Base-by-base conservation (phyloP, 92 coral and sea anemone species). In the Epizoanthus illoricatus region DNA sequence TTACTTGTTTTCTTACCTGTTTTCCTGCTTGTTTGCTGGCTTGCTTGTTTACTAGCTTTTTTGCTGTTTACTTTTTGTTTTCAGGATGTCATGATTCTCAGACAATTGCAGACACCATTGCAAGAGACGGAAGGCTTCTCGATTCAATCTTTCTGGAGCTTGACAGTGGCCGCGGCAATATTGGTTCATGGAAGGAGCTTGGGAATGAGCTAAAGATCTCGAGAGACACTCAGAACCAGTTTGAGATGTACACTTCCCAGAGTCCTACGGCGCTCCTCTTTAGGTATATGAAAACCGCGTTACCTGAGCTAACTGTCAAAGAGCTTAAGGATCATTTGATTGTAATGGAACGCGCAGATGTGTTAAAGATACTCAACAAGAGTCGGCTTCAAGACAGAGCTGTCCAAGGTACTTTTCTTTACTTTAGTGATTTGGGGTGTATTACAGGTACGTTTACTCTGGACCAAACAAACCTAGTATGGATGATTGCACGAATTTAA, bases 241-340 rank as follows among this genome's bases (percentile, higher is more conserved):
- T 73, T 10, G 60, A 28, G 54, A 56, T 74, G 66, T 56, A 56
- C 61, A 28, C 80, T 13, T 5, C 55, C 20, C 80, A 56, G n/a
- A 74, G 80, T 21, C 80, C 80, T 5, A 74, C 66, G 5, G 40
- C 57, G 20, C 33, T 74, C 3, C 16, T 73, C 45, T 73, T 73
- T 54, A 73, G 62, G 55, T 7, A 4, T 20, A 5, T 73, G 63
- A 57, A 21, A 16, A 18, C 66, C 10, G 16, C 7, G 17, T 4
- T 3, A 0, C 66, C 80, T 20, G 24, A 23, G 18, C 66, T 74
- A 13, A 33, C 65, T 33, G 54, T 57, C n/a, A 11, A 15, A 4
- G 80, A 74, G 47, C 65, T 74, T 28, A 74, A 21, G 52, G 4
- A 0, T 2, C 28, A 58, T 74, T 74, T 74, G 28, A 2, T 1